A percentile compares a stretch with the other conserved stretches of the same genome.
These are phyloP conservation scores for Anadara kagoshimensis DNA, from an alignment of 1,140 invertebrate species.

Conservation along the genomic window DNA sequence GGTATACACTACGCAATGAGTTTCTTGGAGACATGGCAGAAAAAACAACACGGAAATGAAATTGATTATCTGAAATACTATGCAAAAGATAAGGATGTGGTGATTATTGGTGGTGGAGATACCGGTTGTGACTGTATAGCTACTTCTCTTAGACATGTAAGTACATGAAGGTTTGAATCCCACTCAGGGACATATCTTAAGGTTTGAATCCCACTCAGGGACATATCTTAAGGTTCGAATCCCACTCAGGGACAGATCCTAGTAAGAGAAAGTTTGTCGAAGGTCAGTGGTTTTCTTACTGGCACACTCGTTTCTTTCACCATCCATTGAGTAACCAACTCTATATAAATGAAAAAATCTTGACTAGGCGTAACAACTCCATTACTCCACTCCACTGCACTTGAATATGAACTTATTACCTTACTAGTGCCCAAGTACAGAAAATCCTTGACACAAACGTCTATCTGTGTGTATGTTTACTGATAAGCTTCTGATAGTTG, in stretches of 20 bases:
- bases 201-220: background rate
- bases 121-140: constrained; percentile 99
- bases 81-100: constrained; percentile 95
- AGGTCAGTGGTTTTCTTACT: too few species aligned
- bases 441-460: too few species aligned
- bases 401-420: background rate
- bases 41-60: constrained; percentile 84
- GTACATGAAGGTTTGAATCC: constrained; percentile 15
- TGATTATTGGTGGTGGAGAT: constrained; percentile 98
- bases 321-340: too few species aligned
- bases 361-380: too few species aligned
- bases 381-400: too few species aligned
- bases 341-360: background rate
- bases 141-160: constrained; percentile 92
- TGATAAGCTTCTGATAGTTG: too few species aligned
- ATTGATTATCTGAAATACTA: constrained; percentile 78
- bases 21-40: constrained; percentile 98
- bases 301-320: too few species aligned
- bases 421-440: background rate
- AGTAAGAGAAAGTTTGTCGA: too few species aligned
- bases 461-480: too few species aligned
- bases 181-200: too few species aligned
- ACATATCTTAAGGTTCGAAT: background rate
- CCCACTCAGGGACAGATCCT: background rate
- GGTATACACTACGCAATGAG: constrained; percentile 99